Evolutionary conservation across 2,797 vertebrate species (phyloP).

Genomic region (Hirundo rustica): DNA sequence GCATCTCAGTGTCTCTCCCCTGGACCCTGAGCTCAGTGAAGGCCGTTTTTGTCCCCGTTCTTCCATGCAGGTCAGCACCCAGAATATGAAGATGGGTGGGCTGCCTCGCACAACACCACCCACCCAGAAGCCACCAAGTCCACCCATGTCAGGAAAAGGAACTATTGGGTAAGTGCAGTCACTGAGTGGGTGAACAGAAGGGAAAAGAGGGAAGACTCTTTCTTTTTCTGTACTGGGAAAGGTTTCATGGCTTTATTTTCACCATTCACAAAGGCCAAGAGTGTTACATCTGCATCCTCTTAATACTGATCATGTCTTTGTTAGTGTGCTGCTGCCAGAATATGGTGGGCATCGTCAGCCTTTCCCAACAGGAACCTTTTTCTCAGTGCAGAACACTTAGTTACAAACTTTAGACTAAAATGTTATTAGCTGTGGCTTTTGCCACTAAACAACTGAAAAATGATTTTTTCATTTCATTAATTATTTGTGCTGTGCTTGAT

Average conservation of each 20-base stretch:
- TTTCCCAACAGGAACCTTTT: background rate
- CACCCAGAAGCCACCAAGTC: conserved; percentile 97
- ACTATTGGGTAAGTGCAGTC: conserved; percentile 90
- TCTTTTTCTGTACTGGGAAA: background rate
- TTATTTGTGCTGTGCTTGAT: background rate
- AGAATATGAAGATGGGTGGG: conserved; percentile 96
- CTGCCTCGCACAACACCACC: conserved; percentile 95
- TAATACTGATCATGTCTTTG: background rate
- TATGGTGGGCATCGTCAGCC: background rate
- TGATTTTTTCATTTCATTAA: background rate
- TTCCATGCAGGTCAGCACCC: conserved; percentile 89
- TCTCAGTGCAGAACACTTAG: background rate
- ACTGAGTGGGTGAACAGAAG: background rate
- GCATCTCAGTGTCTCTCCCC: background rate
- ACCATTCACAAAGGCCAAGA: background rate
- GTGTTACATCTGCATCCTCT: background rate
- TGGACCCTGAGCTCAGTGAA: conserved; percentile 56
- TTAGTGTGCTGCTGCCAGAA: background rate
- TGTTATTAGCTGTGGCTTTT: background rate
- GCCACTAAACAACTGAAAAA: background rate
- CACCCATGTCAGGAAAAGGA: conserved; percentile 94
- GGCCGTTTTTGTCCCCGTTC: conserved; percentile 40
- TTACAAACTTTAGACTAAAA: background rate
- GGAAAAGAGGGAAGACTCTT: background rate
- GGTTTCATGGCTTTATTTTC: background rate